A percentile compares a stretch with the other conserved stretches of the same genome.
Evolutionary conservation across 2,797 vertebrate species (phyloP).

Genomic region (Tympanoctomys barrerae): DNA sequence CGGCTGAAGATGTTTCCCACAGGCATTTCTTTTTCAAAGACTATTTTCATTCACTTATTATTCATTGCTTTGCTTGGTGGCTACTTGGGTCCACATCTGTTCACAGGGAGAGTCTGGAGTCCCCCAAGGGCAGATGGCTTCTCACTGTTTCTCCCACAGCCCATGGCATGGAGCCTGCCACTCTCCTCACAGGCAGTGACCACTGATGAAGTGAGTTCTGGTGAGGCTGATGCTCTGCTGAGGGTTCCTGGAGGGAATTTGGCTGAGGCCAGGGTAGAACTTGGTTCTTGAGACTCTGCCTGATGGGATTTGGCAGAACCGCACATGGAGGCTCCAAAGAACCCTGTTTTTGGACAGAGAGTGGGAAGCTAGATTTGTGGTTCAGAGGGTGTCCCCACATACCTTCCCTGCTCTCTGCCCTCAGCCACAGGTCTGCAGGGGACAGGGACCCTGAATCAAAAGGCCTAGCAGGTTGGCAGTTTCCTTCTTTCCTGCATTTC

Average conservation of each 20-base stretch:
- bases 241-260: not conserved
- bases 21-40: constrained; percentile 2
- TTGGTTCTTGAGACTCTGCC: not conserved
- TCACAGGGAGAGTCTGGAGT: too few species aligned
- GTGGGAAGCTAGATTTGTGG: not conserved
- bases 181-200: not conserved
- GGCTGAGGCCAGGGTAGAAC: not conserved
- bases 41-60: not conserved
- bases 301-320: not conserved
- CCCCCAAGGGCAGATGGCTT: not conserved
- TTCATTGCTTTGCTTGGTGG: not conserved
- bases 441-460: not conserved
- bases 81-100: not conserved
- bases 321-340: not conserved
- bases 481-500: not conserved
- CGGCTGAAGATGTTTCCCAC: constrained; percentile 24
- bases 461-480: not conserved
- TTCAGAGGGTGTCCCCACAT: not conserved
- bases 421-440: not conserved
- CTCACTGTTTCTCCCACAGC: not conserved
- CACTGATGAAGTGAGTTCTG: not conserved
- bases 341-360: accelerated
- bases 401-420: not conserved
- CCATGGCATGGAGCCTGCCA: too few species aligned
- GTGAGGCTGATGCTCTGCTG: not conserved